These are phyloP conservation scores for Sarcophaga peregrina DNA, from an alignment of 1,140 invertebrate genomes.

Conservation along the genomic window DNA sequence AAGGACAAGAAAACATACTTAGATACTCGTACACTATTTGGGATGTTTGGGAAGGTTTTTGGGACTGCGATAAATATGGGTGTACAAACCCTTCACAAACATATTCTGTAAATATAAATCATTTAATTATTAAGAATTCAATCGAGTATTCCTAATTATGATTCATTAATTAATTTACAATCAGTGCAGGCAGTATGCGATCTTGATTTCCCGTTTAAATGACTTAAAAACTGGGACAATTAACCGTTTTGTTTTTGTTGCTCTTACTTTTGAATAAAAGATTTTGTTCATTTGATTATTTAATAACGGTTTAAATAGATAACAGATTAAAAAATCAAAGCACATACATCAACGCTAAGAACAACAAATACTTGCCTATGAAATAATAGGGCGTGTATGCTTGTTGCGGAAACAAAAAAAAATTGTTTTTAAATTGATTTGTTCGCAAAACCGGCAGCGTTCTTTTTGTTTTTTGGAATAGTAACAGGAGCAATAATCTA, in stretches of 20 bases:
- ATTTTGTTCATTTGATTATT: not conserved
- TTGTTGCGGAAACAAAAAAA: not conserved
- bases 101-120: too few relatives aligned
- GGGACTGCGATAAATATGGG: too few relatives aligned
- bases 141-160: too few relatives aligned
- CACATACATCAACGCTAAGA: not conserved
- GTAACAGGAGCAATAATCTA: not conserved
- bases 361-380: not conserved
- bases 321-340: not conserved
- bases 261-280: not conserved
- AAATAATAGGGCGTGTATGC: constrained; percentile 4
- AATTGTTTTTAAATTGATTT: not conserved
- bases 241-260: not conserved
- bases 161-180: too few relatives aligned
- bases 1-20: too few relatives aligned
- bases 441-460: too few relatives aligned
- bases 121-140: too few relatives aligned
- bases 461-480: too few relatives aligned
- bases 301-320: not conserved
- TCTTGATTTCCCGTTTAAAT: not conserved
- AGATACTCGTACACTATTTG: too few relatives aligned
- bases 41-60: too few relatives aligned
- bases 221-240: not conserved
- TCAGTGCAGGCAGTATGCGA: too few relatives aligned
- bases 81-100: too few relatives aligned